These are phyloP conservation scores for Eurois occulta DNA, from an alignment of 2,888 invertebrate genomes.

Conservation along the genomic window DNA sequence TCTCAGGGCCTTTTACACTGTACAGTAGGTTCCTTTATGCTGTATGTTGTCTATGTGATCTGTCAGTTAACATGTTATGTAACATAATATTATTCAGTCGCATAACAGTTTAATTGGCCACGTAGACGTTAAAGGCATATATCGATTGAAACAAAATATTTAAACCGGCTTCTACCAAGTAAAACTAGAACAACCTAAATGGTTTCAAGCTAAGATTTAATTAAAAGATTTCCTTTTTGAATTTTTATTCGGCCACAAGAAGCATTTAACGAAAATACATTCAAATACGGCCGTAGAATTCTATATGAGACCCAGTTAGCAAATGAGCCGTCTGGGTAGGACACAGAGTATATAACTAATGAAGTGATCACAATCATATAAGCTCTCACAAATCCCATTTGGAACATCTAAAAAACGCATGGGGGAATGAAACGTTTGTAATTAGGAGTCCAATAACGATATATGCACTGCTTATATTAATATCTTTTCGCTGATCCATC, in stretches of 20 bases:
- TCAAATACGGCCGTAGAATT: slow-evolving; percentile 66
- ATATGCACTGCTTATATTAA: not conserved
- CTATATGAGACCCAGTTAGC: slow-evolving; percentile 74
- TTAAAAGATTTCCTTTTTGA: slow-evolving; percentile 69
- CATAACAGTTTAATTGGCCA: not conserved
- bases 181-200: slow-evolving; percentile 34
- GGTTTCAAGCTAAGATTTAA: slow-evolving; percentile 70
- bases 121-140: no score
- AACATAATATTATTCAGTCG: not conserved
- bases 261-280: slow-evolving; percentile 60
- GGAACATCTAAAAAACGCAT: not conserved
- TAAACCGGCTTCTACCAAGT: not conserved
- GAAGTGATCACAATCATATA: slow-evolving; percentile 3
- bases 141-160: not conserved
- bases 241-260: slow-evolving; percentile 48
- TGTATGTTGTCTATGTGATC: not conserved
- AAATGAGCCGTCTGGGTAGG: slow-evolving; percentile 71
- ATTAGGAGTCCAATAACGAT: not conserved
- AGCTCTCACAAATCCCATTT: not conserved
- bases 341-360: slow-evolving; percentile 7
- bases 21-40: not conserved
- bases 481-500: not conserved
- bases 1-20: not conserved
- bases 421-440: not conserved
- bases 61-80: not conserved